Evolutionary conservation across 2,113 vertebrate genomes (phyloP), one percentile per base, ranked within the genome.

Genomic region (Merops nubicus): DNA sequence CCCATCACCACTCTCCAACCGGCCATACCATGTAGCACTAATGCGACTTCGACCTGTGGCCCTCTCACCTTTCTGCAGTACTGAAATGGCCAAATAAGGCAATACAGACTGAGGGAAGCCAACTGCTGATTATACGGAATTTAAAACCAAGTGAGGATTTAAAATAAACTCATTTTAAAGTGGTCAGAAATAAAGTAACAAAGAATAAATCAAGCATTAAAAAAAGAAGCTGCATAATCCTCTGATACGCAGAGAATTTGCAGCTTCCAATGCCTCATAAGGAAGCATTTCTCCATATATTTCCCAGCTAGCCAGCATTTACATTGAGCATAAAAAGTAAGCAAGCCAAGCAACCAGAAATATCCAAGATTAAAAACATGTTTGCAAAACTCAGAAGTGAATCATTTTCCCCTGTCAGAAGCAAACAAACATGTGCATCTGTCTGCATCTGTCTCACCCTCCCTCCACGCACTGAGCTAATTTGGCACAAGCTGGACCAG

Each of bases 161-260:
- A 62, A 89, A 85, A 72, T 64, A 91, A 87, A 96, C 54, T 40
- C 21, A 91, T 89, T 96, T 84, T 70, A 56, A 96, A 95, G 80
- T 33, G 34, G 81, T 65, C 5, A 3, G 65, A 94, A 96, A 88
- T 33, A 43, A 87, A 88, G 40, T 57, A 96, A 94, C 91, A 95
- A 91, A 94, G 40, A 82, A 91, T 91, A 91, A 96, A 96, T 89
- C 85, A 95, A 75, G 28, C 34, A 64, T 75, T 74, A 31, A 69
- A 70, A 74, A 81, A 67, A 70, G 22, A 85, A 85, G 82, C 50
- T 73, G 13, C 34, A 38, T 29, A 87, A 89, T 68, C 62, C 69
- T 78, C 69, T 53, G 34, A 85, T 75, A 89, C 19, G 57, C 29
- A 42, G 74, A 87, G 67, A 96, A 95, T 78, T 8, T 83, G 63